These are phyloP conservation scores for Platyrinchus mystaceus DNA, from an alignment of 2,797 vertebrate species.

Conservation along the genomic window DNA sequence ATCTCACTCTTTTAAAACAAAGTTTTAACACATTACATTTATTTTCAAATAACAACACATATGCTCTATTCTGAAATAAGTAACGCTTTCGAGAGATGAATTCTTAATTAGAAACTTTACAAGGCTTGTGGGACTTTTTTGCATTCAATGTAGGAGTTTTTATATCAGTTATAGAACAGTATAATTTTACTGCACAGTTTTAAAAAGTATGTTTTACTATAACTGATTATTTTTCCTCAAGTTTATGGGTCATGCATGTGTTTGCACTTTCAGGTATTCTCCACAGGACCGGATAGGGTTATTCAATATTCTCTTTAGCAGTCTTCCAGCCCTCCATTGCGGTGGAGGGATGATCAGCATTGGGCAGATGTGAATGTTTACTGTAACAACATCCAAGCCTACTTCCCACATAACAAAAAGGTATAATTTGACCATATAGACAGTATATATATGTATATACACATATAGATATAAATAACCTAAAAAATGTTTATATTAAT, in stretches of 20 bases:
- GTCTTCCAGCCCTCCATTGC: neutral
- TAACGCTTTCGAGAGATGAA: neutral
- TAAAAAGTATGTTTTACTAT: neutral
- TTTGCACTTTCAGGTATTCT: neutral
- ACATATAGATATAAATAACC: neutral
- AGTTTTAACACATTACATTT: neutral
- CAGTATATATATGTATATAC: neutral
- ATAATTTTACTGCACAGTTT: neutral
- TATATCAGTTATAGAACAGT: neutral
- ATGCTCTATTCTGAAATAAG: neutral
- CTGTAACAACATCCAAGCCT: neutral
- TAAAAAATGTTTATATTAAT: neutral
- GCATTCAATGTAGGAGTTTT: neutral
- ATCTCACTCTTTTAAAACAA: neutral
- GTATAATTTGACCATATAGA: neutral
- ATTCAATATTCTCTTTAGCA: neutral
- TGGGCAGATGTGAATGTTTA: neutral
- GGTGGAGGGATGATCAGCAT: neutral
- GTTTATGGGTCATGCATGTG: neutral
- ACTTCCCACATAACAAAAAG: neutral
- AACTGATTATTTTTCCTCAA: neutral
- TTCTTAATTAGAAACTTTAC: neutral
- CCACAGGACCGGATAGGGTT: rapidly evolving
- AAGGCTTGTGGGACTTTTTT: neutral
- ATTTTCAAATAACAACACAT: neutral